phyloP scores from a whole-genome alignment of 2,888 invertebrate species.

The Pollenia labialis region DNA sequence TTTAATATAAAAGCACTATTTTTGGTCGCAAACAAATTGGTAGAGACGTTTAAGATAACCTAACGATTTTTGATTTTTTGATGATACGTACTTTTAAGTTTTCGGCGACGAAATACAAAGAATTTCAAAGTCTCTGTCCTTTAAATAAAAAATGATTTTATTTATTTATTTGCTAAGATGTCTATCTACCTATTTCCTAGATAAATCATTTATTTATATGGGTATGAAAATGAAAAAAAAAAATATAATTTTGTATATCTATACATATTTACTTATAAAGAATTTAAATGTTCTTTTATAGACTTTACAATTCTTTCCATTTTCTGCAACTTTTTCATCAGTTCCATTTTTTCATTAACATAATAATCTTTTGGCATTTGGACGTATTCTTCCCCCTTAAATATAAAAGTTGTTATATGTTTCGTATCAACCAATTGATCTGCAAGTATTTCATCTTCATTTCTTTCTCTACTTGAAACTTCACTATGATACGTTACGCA shows the following conservation, averaged over 20 bases:
- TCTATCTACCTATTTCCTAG: too few relatives aligned
- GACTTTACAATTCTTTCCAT: conserved; percentile 77
- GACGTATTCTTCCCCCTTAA: conserved; percentile 81
- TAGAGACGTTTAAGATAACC: too few relatives aligned
- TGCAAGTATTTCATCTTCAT: conserved; percentile 39
- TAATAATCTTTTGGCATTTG: conserved; percentile 82
- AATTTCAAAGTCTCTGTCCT: too few relatives aligned
- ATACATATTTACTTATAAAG: conserved; percentile 30
- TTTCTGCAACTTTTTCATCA: conserved; percentile 75
- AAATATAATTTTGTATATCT: not conserved
- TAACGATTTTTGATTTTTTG: too few relatives aligned
- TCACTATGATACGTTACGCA: not conserved
- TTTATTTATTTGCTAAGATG: too few relatives aligned
- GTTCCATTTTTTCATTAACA: conserved; percentile 77
- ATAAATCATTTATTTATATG: too few relatives aligned
- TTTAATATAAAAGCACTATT: too few relatives aligned
- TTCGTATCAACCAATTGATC: conserved; percentile 72
- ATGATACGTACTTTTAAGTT: too few relatives aligned
- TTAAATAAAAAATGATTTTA: too few relatives aligned
- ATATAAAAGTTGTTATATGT: conserved; percentile 80
- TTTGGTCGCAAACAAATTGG: too few relatives aligned
- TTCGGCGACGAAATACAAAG: too few relatives aligned
- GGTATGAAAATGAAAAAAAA: not conserved
- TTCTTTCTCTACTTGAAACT: not conserved
- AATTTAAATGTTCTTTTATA: conserved; percentile 73